Base-by-base conservation (phyloP, 2,888 invertebrate species). In the Stenolophus ochropezus region DNA sequence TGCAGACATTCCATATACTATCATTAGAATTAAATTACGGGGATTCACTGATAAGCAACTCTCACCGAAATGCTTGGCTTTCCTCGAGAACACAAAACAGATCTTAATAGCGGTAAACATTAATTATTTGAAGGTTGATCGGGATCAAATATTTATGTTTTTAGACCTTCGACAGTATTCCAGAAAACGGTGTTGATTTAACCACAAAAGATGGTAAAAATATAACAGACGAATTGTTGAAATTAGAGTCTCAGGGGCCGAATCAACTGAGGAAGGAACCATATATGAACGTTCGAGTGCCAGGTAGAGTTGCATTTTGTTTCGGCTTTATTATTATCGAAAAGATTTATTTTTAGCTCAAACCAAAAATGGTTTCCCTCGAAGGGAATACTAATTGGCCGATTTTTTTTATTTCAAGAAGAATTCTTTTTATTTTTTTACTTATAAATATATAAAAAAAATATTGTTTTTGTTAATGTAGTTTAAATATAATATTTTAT, bases 11-110 rank as follows among this genome's bases (percentile, higher is more conserved):
- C 84, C 85, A 2, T 65, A 74, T 6, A 83, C 85, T 2, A 76
- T 85, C 23, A 81, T 86, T 5, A 82, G 83, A 56, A 84, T 85
- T 3, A 78, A 79, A 11, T 78, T 85, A 11, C 77, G 83, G 20
- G 79, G 73, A 11, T 84, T 86, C 18, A 56, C 79, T 47, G 75
- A 81, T 1, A 74, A 74, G 0, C 27, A 58, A 2, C 84, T 84
- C 49, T 81, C 51, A 11, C 6, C 11, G 3, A 83, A 83, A 78
- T 82, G 80, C 4, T 56, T 84, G 5, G 47, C 53, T 8, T 78
- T 27, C 11, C 51, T 85, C n/a, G 61, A 69, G 14, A 42, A 78
- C 56, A 51, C 25, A 0, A 82, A 77, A 33, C 69, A 81, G 14
- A 83, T 84, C 61, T 83, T 84, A 25, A 77, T 27, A 6, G 83